Percentiles rank a stretch among this genome's conserved stretches.
These are phyloP conservation scores for Myotis myotis DNA, from an alignment of 2,797 vertebrate species.

Conservation along the genomic window DNA sequence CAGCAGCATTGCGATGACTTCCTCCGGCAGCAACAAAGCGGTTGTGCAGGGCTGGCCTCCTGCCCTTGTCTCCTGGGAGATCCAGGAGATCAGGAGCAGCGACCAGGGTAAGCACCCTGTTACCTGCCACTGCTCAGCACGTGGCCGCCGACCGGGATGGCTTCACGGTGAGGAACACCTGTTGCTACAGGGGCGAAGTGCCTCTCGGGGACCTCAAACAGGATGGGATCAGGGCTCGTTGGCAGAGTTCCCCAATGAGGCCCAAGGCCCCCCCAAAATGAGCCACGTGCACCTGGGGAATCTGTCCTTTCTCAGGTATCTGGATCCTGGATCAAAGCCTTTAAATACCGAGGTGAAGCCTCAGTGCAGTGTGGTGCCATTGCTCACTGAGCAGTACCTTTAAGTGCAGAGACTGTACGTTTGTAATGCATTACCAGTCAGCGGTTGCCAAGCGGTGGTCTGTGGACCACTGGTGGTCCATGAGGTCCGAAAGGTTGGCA, in stretches of 20 bases:
- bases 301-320: neutral
- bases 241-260: neutral
- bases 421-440: neutral
- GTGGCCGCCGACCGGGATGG: rapidly evolving
- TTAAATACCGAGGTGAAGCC: neutral
- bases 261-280: neutral
- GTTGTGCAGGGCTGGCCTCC: too few relatives aligned
- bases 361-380: too few relatives aligned
- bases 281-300: neutral
- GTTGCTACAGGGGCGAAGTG: neutral
- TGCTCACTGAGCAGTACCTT: neutral
- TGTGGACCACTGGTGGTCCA: too few relatives aligned
- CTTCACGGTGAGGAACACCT: neutral
- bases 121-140: neutral
- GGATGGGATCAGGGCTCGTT: neutral
- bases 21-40: neutral
- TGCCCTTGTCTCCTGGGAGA: too few relatives aligned
- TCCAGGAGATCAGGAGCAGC: neutral
- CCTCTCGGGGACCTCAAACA: neutral
- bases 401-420: neutral
- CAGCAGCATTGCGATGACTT: neutral
- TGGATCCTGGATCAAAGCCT: neutral
- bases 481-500: too few relatives aligned
- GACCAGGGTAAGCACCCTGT: neutral
- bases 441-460: too few relatives aligned